A percentile compares a stretch with the other conserved stretches of the same genome.
Conservation (phyloP, 1,140 invertebrate genomes). For the Zaprionus camerounensis region DNA sequence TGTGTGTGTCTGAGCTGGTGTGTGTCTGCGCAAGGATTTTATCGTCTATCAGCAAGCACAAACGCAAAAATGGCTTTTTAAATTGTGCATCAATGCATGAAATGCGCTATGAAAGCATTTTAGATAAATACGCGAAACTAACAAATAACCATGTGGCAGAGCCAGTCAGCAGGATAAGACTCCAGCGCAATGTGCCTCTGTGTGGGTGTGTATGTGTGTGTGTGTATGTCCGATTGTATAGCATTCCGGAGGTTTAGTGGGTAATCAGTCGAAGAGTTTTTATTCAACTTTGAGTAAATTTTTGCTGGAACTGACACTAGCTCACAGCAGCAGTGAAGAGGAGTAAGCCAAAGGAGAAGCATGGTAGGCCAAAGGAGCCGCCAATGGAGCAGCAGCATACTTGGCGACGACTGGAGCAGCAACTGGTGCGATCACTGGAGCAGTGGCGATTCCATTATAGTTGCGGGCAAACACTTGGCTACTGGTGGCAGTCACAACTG, state of each 20-base stretch:
- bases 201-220: background rate
- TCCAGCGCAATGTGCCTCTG: background rate
- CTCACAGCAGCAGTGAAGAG: slow-evolving; percentile 29
- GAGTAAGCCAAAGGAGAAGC: slow-evolving; percentile 41
- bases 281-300: slow-evolving; percentile 33
- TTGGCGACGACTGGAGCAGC: slow-evolving; percentile 43
- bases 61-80: slow-evolving; percentile 67
- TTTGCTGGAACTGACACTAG: background rate
- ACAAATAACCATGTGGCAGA: slow-evolving; percentile 56
- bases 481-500: slow-evolving; percentile 83
- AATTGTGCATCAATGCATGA: slow-evolving; percentile 78
- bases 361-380: slow-evolving; percentile 40
- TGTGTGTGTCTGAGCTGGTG: background rate
- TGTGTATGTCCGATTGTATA: slow-evolving; percentile 3
- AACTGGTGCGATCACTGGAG: slow-evolving; percentile 52
- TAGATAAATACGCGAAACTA: slow-evolving; percentile 73
- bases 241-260: slow-evolving; percentile 27
- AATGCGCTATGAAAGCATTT: slow-evolving; percentile 72
- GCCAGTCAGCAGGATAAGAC: slow-evolving; percentile 27
- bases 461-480: slow-evolving; percentile 85
- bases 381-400: slow-evolving; percentile 45
- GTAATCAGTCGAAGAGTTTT: slow-evolving; percentile 41
- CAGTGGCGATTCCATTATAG: slow-evolving; percentile 81
- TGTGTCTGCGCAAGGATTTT: slow-evolving; percentile 28
- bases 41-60: slow-evolving; percentile 54